A percentile compares a stretch with the other conserved stretches of the same genome.
Conservation (phyloP, 2,888 invertebrate genomes). For the Sinotaia quadrata region DNA sequence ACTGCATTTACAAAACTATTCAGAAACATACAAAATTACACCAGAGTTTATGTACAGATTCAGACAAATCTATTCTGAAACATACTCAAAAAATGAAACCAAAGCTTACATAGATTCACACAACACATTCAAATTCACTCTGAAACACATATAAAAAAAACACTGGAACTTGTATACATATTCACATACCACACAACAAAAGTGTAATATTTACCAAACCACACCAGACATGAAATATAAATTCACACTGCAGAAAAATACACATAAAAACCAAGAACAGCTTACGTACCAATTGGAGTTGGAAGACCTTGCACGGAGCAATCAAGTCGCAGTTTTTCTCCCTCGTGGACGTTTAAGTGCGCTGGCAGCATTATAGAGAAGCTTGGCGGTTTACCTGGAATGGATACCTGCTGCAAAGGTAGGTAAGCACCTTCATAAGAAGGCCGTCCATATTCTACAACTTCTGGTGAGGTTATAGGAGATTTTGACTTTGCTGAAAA, state of each 20-base stretch:
- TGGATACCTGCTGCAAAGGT: constrained; percentile 30
- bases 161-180: too few species aligned
- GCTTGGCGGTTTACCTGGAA: constrained; percentile 52
- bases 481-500: too few species aligned
- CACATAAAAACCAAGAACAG: neutral
- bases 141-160: neutral
- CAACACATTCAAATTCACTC: constrained; percentile 5
- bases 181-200: too few species aligned
- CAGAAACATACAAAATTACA: too few species aligned
- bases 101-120: neutral
- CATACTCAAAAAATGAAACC: neutral
- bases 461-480: constrained; percentile 44
- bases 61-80: too few species aligned
- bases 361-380: constrained; percentile 64
- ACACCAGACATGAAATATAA: too few species aligned
- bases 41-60: too few species aligned
- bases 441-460: constrained; percentile 21
- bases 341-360: constrained; percentile 61
- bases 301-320: constrained; percentile 67
- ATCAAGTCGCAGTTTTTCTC: constrained; percentile 65
- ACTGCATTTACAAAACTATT: too few species aligned
- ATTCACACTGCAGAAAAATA: neutral
- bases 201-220: too few species aligned
- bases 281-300: constrained; percentile 60
- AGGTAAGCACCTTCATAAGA: constrained; percentile 30